Evolutionary conservation across 2,888 invertebrate genomes (phyloP), one percentile per base, ranked within the genome.

Genomic region (Anoplius nigerrimus): DNA sequence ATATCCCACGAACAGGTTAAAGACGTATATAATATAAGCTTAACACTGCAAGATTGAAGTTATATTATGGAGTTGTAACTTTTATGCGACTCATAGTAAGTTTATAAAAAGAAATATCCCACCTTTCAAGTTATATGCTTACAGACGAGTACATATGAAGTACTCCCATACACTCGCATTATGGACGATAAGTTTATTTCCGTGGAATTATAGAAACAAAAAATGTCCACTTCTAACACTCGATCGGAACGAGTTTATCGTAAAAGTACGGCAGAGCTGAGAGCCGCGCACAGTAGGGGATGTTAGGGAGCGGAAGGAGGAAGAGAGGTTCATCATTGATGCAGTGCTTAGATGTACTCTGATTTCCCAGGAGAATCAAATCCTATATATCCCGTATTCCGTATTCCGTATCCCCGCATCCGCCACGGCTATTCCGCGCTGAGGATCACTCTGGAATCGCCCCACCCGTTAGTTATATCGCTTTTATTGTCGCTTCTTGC

Each of bases 301-400:
- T 6, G 54, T 57, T 46, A 27, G 62, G 43, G 51, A 61, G 60
- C 57, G 59, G 56, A 55, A 48, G 65, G 64, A 53, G 66, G 53
- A 70, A 62, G 62, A 62, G 65, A 69, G 66, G 69, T 71, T 74
- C 74, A 78, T 79, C 73, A 75, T 78, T 78, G 74, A 75, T 75
- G 75, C 72, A 72, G 69, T 71, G 71, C 72, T 76, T 78, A 72
- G 78, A 75, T 74, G 75, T 72, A 71, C 74, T 71, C 76, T 78
- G 78, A 80, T 80, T 80, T 80, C 80, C 80, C 80, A 56, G 55
- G 74, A 73, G 80, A 61, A 64, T 61, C 75, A 67, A 69, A 75
- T 76, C 74, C 69, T 75, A 69, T 74, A 67, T 62, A 71, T 74
- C 65, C 58, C 62, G 67, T 71, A 72, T 69, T 72, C 66, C 59